Conservation (phyloP, 2,113 vertebrate genomes). For the Lepisosteus oculatus region DNA sequence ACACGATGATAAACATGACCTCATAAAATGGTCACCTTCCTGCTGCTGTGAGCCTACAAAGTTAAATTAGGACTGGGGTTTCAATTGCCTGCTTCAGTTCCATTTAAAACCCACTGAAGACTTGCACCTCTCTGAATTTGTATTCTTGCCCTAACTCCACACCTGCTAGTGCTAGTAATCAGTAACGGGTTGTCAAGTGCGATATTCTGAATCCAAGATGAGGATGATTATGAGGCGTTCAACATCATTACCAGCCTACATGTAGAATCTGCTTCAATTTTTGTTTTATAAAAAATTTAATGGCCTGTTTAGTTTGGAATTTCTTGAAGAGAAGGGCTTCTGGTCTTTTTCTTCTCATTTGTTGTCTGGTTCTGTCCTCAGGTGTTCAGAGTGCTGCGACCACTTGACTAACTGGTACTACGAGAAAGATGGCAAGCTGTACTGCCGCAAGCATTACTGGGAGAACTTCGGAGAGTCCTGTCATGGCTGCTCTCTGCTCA, state of each 20-base stretch:
- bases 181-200: background rate
- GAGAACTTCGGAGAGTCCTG: constrained; percentile 90
- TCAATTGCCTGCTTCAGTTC: background rate
- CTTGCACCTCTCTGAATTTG: background rate
- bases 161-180: background rate
- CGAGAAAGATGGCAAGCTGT: constrained; percentile 86
- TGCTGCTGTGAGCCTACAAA: background rate
- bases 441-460: constrained; percentile 92
- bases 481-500: constrained; percentile 89
- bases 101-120: background rate
- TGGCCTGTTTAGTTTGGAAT: background rate
- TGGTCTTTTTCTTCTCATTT: background rate
- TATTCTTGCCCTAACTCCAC: background rate
- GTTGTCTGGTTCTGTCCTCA: constrained; percentile 44
- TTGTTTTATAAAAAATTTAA: background rate
- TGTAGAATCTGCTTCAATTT: background rate
- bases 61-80: background rate
- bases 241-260: background rate
- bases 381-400: constrained; percentile 90
- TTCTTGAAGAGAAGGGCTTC: background rate
- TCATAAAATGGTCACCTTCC: constrained; percentile 4
- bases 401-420: constrained; percentile 94
- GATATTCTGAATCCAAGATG: no score
- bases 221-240: background rate
- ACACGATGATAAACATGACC: no score